Percentiles rank a stretch among this genome's conserved stretches.
These are phyloP conservation scores for Wasmannia auropunctata DNA, from an alignment of 1,140 invertebrate genomes.

Conservation along the genomic window DNA sequence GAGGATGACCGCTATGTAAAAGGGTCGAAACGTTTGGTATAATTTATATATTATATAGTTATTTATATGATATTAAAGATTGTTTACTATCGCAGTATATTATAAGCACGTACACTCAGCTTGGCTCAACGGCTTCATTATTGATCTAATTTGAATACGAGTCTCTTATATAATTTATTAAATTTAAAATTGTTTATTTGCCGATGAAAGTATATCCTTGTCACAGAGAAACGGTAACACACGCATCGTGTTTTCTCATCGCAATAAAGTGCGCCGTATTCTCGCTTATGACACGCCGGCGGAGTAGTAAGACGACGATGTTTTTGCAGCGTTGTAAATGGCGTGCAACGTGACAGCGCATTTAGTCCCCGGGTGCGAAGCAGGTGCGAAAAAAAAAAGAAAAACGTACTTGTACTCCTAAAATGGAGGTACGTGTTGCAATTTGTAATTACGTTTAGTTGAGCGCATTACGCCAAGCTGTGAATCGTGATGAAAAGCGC, in stretches of 20 bases:
- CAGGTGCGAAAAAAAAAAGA: constrained; percentile 12
- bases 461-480: constrained; percentile 67
- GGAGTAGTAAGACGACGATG: constrained; percentile 9
- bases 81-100: too few relatives aligned
- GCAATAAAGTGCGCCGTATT: neutral
- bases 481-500: constrained; percentile 66
- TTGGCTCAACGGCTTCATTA: too few relatives aligned
- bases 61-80: too few relatives aligned
- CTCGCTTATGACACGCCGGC: neutral
- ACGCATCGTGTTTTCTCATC: neutral
- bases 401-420: constrained; percentile 6
- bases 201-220: neutral
- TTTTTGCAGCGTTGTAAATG: constrained; percentile 17
- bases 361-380: neutral
- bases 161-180: too few relatives aligned
- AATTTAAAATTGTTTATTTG: too few relatives aligned
- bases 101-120: too few relatives aligned
- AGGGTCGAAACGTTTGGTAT: too few relatives aligned
- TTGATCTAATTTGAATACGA: too few relatives aligned
- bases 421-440: constrained; percentile 41
- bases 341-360: constrained; percentile 17
- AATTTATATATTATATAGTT: too few relatives aligned
- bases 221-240: too few relatives aligned
- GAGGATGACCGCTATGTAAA: too few relatives aligned
- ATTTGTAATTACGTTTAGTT: constrained; percentile 67